Evolutionary conservation across 2,797 vertebrate genomes (phyloP), one percentile per base, ranked within the genome.

Genomic region (Telmatherina bonti): DNA sequence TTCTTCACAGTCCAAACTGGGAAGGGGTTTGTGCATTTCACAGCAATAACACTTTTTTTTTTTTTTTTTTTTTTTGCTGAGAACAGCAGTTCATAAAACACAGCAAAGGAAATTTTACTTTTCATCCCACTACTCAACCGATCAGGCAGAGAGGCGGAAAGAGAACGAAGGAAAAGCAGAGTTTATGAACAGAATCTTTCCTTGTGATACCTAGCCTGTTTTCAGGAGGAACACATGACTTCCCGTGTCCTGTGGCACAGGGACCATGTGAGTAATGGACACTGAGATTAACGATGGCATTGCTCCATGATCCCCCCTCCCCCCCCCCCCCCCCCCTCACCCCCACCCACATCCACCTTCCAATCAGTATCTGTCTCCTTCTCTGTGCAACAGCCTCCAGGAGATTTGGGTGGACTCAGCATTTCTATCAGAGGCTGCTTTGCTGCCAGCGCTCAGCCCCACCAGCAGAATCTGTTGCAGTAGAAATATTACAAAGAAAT

Each of bases 271-370:
- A 89, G 74, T 89, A 90, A 91, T 89, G 78, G 81, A 33, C 61
- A 63, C 36, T 7, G 55, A 80, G 85, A 91, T 88, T 90, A 86
- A 87, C 72, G 74, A 70, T 80, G 83, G 78, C 88, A 84, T 60
- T 57, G 75, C 82, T 85, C 30, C 79, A 81, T 67, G 77, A 84
- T 76, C 70, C 70, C 41, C 45, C 63, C 72, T 58, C 56, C 78
- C 41, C 59, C 55, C 27, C 59, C 72, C 57, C 49, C 76, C 62
- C 62, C 18, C 56, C 64, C 62, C 78, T n/a, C n/a, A n/a, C n/a
- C n/a, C 30, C 7, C 30, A 3, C 30, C 30, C 65, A 41, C 59
- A 33, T 60, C 64, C 76, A 76, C 76, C 63, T 59, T 56, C 85
- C 65, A 80, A 86, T 87, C 80, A 82, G 72, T 76, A 82, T 85